Conservation (phyloP, 2,113 vertebrate species). For the Epinephelus cyanopodus region DNA sequence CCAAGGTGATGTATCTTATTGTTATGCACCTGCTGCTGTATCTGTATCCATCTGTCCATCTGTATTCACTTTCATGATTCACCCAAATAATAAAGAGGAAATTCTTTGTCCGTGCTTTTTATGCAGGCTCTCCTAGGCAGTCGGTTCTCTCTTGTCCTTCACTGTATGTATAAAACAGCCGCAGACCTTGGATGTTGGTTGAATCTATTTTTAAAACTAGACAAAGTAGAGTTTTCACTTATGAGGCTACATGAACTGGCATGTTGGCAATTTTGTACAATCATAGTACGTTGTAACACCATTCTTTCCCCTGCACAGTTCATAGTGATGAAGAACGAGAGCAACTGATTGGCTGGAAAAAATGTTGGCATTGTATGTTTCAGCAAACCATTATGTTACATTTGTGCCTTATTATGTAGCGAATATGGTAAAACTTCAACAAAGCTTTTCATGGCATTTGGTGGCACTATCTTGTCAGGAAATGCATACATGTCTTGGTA, state of each 20-base stretch:
- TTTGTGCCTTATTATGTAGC: too few species aligned
- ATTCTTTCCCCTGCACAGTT: background rate
- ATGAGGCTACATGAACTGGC: background rate
- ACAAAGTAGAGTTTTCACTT: background rate
- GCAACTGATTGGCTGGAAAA: too few species aligned
- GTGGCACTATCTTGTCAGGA: too few species aligned
- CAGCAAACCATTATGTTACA: too few species aligned
- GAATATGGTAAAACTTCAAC: too few species aligned
- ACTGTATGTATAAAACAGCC: background rate
- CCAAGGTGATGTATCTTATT: slow-evolving; percentile 67
- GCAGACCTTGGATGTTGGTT: slow-evolving; percentile 4
- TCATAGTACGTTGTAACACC: background rate
- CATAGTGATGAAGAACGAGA: too few species aligned
- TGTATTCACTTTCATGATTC: slow-evolving; percentile 54
- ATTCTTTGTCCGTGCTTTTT: slow-evolving; percentile 1
- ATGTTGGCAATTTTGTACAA: background rate
- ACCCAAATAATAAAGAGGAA: slow-evolving; percentile 41
- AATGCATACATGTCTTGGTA: too few species aligned
- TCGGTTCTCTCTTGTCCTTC: background rate
- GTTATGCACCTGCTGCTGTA: slow-evolving; percentile 52
- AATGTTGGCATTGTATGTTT: too few species aligned
- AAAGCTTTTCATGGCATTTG: too few species aligned
- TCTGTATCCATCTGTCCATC: slow-evolving; percentile 63
- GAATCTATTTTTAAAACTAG: background rate
- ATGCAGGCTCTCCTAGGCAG: background rate